Percentiles rank a stretch among this genome's conserved stretches.
Conservation (phyloP, 1,140 invertebrate genomes). For the Daktulosphaira vitifoliae region DNA sequence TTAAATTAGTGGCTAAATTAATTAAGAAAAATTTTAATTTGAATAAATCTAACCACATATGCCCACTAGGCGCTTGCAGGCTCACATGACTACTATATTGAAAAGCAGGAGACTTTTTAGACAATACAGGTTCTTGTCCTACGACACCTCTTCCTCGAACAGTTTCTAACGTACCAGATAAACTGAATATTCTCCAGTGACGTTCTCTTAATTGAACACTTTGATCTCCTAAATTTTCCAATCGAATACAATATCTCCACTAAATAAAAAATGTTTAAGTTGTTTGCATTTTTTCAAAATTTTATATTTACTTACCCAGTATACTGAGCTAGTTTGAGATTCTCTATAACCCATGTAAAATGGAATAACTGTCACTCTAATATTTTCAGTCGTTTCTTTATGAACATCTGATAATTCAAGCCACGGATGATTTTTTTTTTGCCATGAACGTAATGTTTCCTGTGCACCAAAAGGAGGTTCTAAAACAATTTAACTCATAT, state of each 20-base stretch:
- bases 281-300: neutral
- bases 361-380: constrained; percentile 92
- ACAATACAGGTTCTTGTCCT: constrained; percentile 88
- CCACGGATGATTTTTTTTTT: constrained; percentile 96
- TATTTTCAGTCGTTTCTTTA: constrained; percentile 91
- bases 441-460: constrained; percentile 88
- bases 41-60: constrained; percentile 83
- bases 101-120: constrained; percentile 79
- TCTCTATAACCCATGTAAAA: constrained; percentile 94
- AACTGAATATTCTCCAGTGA: constrained; percentile 93
- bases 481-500: constrained; percentile 40
- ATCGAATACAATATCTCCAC: constrained; percentile 92
- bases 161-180: constrained; percentile 89
- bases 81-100: constrained; percentile 96
- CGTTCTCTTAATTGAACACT: constrained; percentile 87
- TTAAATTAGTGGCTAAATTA: too few species aligned
- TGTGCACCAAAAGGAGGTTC: constrained; percentile 80
- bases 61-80: constrained; percentile 91
- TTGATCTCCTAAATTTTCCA: constrained; percentile 85
- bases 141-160: constrained; percentile 88
- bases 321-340: constrained; percentile 77
- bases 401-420: constrained; percentile 94
- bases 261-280: constrained; percentile 41
- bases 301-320: constrained; percentile 64
- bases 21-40: too few species aligned